phyloP scores from a whole-genome alignment of 2,113 vertebrate species.

The Ameiurus melas region DNA sequence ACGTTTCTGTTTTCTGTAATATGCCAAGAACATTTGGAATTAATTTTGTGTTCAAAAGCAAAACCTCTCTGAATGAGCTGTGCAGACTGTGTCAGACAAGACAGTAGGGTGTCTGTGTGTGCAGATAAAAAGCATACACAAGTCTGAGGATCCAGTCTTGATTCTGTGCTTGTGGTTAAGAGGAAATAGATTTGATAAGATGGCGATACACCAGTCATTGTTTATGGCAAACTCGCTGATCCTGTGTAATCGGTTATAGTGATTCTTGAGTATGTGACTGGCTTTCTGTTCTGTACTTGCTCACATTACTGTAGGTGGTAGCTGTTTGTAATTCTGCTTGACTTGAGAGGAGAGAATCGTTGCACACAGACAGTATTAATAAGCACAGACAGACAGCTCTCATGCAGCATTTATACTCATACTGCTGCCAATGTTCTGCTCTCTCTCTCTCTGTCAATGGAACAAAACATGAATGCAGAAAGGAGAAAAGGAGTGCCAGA shows the following conservation, averaged over 20 bases:
- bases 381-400: conserved; percentile 41
- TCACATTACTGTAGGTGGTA: conserved; percentile 10
- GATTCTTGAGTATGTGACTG: neutral
- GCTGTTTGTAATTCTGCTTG: conserved; percentile 36
- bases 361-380: conserved; percentile 13
- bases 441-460: conserved; percentile 39
- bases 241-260: conserved; percentile 20
- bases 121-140: neutral
- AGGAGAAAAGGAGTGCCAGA: conserved; percentile 23
- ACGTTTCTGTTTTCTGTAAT: conserved; percentile 3
- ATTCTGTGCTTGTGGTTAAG: conserved; percentile 20
- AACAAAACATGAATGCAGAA: conserved; percentile 45
- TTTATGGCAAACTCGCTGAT: conserved; percentile 7
- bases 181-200: neutral
- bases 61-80: conserved; percentile 20
- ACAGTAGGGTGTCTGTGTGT: conserved; percentile 6
- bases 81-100: conserved; percentile 22
- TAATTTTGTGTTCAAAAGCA: conserved; percentile 24
- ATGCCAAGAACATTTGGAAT: conserved; percentile 30
- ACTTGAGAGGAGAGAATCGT: conserved; percentile 7
- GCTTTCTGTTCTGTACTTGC: conserved; percentile 5
- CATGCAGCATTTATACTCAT: conserved; percentile 52
- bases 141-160: neutral
- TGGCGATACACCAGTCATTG: neutral
- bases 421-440: conserved; percentile 36